phyloP scores from a whole-genome alignment of 2,888 invertebrate species.

The Hirtodrosophila duncani region DNA sequence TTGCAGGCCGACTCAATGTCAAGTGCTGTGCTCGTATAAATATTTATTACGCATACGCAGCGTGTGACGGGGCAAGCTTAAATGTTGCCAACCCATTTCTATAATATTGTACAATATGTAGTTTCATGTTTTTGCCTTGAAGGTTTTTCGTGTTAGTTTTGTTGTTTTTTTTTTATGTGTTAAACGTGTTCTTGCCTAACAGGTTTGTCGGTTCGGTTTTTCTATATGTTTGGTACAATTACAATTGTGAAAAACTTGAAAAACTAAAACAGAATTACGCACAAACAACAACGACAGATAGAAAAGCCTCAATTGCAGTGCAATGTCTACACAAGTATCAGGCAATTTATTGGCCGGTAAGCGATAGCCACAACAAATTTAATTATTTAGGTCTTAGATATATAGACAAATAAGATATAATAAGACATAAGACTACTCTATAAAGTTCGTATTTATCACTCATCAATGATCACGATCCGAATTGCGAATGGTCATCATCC shows the following conservation, averaged over 20 bases:
- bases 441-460: too few relatives aligned
- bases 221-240: slow-evolving; percentile 7
- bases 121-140: slow-evolving; percentile 16
- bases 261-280: slow-evolving; percentile 31
- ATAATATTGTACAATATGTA: slow-evolving; percentile 44
- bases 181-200: slow-evolving; percentile 60
- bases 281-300: slow-evolving; percentile 14
- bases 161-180: slow-evolving; percentile 16
- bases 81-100: slow-evolving; percentile 12
- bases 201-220: too few relatives aligned
- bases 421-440: too few relatives aligned
- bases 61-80: slow-evolving; percentile 44
- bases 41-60: slow-evolving; percentile 69
- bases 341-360: slow-evolving; percentile 72
- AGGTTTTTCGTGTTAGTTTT: slow-evolving; percentile 9
- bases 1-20: slow-evolving; percentile 30
- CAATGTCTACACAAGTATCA: slow-evolving; percentile 74
- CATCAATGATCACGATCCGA: too few relatives aligned
- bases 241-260: slow-evolving; percentile 22
- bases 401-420: slow-evolving; percentile 16
- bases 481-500: too few relatives aligned
- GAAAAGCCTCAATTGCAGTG: slow-evolving; percentile 30
- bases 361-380: slow-evolving; percentile 26
- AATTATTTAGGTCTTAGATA: slow-evolving; percentile 7
- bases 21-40: slow-evolving; percentile 54